Conservation (phyloP, 2,888 invertebrate genomes). For the Hololepta plana region DNA sequence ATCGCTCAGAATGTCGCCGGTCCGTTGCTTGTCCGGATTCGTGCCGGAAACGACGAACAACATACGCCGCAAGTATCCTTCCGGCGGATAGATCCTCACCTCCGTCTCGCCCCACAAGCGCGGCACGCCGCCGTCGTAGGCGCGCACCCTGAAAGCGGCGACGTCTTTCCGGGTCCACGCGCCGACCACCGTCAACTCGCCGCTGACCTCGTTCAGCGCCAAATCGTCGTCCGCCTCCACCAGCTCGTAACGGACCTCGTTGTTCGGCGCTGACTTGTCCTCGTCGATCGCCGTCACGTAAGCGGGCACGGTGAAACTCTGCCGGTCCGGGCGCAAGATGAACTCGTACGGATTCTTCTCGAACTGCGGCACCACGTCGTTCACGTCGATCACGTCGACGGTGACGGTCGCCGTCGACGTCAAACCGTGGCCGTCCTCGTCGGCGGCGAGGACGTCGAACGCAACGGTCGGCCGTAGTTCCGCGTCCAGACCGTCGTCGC, state of each 20-base stretch:
- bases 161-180: constrained; percentile 22
- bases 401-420: constrained; percentile 53
- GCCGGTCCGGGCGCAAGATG: constrained; percentile 53
- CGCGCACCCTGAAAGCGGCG: constrained; percentile 53
- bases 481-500: constrained; percentile 63
- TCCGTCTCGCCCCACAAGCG: constrained; percentile 52
- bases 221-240: constrained; percentile 60
- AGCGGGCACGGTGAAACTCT: constrained; percentile 55
- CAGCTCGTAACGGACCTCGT: constrained; percentile 69
- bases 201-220: constrained; percentile 55
- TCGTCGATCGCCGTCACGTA: constrained; percentile 67
- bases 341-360: constrained; percentile 64
- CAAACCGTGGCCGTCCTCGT: constrained; percentile 68
- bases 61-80: constrained; percentile 49
- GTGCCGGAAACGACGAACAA: constrained; percentile 63
- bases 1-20: constrained; percentile 56
- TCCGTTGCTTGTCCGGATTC: constrained; percentile 51
- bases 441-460: constrained; percentile 72
- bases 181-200: constrained; percentile 47
- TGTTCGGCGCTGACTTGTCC: constrained; percentile 72
- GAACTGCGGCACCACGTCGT: constrained; percentile 77
- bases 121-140: constrained; percentile 73
- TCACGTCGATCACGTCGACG: constrained; percentile 54
- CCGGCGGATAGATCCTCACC: constrained; percentile 63
- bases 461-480: constrained; percentile 60